A percentile compares a stretch with the other conserved stretches of the same genome.
phyloP scores from a whole-genome alignment of 2,113 vertebrate species.

The Corydoras maculifer region DNA sequence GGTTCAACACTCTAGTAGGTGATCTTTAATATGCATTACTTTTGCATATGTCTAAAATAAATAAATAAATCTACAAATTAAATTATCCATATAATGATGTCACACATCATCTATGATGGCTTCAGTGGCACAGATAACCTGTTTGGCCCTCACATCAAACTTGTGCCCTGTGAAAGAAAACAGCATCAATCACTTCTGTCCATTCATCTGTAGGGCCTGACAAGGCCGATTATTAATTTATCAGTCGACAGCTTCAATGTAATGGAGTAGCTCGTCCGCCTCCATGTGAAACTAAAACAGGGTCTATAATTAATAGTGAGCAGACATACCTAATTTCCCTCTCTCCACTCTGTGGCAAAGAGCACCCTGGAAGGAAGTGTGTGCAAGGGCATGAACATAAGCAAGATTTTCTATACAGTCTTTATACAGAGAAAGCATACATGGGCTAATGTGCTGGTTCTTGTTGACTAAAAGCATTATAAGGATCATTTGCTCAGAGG shows the following conservation, averaged over 20 bases:
- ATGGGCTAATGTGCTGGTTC: constrained; percentile 53
- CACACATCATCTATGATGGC: constrained; percentile 85
- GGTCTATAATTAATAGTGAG: constrained; percentile 78
- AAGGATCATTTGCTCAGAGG: constrained; percentile 56
- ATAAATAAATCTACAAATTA: background rate
- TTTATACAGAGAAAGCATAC: constrained; percentile 41
- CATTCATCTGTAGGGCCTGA: constrained; percentile 71
- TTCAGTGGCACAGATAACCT: constrained; percentile 96
- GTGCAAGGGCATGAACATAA: constrained; percentile 4
- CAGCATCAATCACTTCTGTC: constrained; percentile 77
- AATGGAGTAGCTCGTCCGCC: constrained; percentile 63
- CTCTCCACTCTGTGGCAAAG: constrained; percentile 69
- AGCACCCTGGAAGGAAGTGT: constrained; percentile 51
- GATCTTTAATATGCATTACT: too few relatives aligned
- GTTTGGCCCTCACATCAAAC: constrained; percentile 98
- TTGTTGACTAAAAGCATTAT: constrained; percentile 57
- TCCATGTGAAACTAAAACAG: constrained; percentile 69
- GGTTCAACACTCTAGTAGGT: too few relatives aligned
- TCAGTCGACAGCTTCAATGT: constrained; percentile 68
- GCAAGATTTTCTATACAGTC: constrained; percentile 50
- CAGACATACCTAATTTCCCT: constrained; percentile 75
- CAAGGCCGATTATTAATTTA: constrained; percentile 76
- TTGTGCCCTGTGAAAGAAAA: constrained; percentile 92
- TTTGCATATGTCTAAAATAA: too few relatives aligned
- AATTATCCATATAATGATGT: constrained; percentile 73